Evolutionary conservation across 2,797 vertebrate genomes (phyloP).

Genomic region (Serranus cabrilla): DNA sequence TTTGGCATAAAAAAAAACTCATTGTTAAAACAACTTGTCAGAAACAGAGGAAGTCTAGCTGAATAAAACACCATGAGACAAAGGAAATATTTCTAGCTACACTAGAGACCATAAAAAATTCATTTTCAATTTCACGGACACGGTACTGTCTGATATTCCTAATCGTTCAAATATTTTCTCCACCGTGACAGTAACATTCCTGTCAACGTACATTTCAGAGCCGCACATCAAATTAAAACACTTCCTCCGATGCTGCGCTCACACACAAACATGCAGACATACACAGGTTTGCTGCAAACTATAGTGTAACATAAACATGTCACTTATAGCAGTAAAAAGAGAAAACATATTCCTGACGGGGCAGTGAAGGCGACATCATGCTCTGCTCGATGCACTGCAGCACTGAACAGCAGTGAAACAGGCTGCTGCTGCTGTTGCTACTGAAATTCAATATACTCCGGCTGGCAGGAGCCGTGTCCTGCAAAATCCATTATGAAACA

Average conservation of each 20-base stretch:
- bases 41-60: not conserved
- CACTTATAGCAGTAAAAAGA: constrained; percentile 11
- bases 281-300: not conserved
- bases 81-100: not conserved
- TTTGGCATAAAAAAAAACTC: not conserved
- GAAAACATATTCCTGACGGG: not conserved
- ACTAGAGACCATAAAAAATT: constrained; percentile 22
- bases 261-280: not conserved
- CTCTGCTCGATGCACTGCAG: constrained; percentile 27
- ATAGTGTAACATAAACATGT: constrained; percentile 12
- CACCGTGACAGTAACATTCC: constrained; percentile 11
- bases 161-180: constrained; percentile 23
- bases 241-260: not conserved
- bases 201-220: constrained; percentile 23
- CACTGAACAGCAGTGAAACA: constrained; percentile 22
- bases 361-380: constrained; percentile 14
- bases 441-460: constrained; percentile 64
- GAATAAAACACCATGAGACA: constrained; percentile 15
- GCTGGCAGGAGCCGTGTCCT: constrained; percentile 42
- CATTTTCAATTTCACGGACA: constrained; percentile 35
- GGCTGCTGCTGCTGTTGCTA: constrained; percentile 40
- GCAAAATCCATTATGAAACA: constrained; percentile 64
- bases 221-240: constrained; percentile 4
- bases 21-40: not conserved
- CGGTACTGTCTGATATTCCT: constrained; percentile 10